A percentile compares a stretch with the other conserved stretches of the same genome.
Conservation (phyloP, 2,888 invertebrate species). For the Drosophila formosana region DNA sequence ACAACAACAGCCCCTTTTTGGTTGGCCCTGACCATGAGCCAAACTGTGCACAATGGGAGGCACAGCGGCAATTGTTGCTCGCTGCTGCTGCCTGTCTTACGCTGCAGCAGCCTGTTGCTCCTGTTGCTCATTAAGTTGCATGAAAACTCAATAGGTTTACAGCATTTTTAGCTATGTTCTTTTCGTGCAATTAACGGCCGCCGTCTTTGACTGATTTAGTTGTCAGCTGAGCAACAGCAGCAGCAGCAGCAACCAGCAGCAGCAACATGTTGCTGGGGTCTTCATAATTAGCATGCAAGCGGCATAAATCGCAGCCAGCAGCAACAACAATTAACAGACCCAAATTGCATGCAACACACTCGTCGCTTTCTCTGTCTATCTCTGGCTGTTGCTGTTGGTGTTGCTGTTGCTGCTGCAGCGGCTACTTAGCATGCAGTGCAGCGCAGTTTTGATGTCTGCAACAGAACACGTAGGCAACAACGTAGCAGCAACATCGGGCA, state of each 20-base stretch:
- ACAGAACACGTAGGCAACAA: constrained; percentile 73
- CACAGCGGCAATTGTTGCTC: constrained; percentile 51
- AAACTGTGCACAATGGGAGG: constrained; percentile 76
- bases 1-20: constrained; percentile 1
- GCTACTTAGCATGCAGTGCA: constrained; percentile 75
- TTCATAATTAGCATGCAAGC: constrained; percentile 78
- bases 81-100: constrained; percentile 49
- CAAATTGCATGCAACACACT: constrained; percentile 72
- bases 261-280: constrained; percentile 64
- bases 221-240: constrained; percentile 61
- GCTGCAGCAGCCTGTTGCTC: constrained; percentile 45
- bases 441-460: constrained; percentile 65
- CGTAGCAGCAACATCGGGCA: constrained; percentile 24
- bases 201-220: constrained; percentile 76
- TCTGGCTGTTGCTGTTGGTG: constrained; percentile 14
- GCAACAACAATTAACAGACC: constrained; percentile 78
- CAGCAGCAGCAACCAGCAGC: constrained; percentile 16
- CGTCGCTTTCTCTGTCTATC: constrained; percentile 43
- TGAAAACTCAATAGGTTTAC: constrained; percentile 72
- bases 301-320: constrained; percentile 73
- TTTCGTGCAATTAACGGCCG: constrained; percentile 54
- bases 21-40: constrained; percentile 20
- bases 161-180: constrained; percentile 2
- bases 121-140: constrained; percentile 77
- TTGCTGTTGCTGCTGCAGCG: constrained; percentile 14